A percentile compares a stretch with the other conserved stretches of the same genome.
Evolutionary conservation across 2,797 vertebrate genomes (phyloP).

Genomic region (Acipenser ruthenus): DNA sequence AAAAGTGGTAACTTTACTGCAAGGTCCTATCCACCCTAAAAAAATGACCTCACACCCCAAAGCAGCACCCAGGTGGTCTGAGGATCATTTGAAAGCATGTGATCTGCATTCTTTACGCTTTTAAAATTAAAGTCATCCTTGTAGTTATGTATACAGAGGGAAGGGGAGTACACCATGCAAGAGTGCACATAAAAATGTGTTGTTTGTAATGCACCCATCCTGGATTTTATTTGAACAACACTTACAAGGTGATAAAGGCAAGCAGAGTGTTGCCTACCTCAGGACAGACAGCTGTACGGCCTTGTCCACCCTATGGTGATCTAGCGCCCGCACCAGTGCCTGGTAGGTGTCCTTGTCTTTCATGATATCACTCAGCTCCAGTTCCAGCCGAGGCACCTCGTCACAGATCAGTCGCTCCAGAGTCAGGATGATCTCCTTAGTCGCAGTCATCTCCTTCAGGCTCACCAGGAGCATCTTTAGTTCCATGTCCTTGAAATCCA

Average conservation of each 20-base stretch:
- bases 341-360: conserved; percentile 66
- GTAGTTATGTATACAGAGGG: too few species aligned
- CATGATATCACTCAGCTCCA: conserved; percentile 54
- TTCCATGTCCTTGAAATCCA: conserved; percentile 58
- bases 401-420: conserved; percentile 74
- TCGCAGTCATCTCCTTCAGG: conserved; percentile 56
- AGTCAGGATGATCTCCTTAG: conserved; percentile 75
- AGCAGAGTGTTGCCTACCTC: conserved; percentile 44
- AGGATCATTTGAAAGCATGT: too few species aligned
- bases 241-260: not conserved
- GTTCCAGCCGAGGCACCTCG: conserved; percentile 39
- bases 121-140: too few species aligned
- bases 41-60: too few species aligned
- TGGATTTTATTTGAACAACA: not conserved
- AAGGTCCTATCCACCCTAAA: too few species aligned
- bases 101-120: too few species aligned
- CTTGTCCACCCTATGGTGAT: conserved; percentile 70
- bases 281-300: conserved; percentile 64
- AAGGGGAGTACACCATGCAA: too few species aligned
- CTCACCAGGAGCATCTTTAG: conserved; percentile 57
- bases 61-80: too few species aligned
- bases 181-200: too few species aligned
- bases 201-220: too few species aligned
- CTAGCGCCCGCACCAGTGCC: conserved; percentile 71
- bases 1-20: too few species aligned